Percentiles rank a stretch among this genome's conserved stretches.
These are phyloP conservation scores for Rhagoletis zephyria DNA, from an alignment of 1,140 invertebrate species.

Conservation along the genomic window DNA sequence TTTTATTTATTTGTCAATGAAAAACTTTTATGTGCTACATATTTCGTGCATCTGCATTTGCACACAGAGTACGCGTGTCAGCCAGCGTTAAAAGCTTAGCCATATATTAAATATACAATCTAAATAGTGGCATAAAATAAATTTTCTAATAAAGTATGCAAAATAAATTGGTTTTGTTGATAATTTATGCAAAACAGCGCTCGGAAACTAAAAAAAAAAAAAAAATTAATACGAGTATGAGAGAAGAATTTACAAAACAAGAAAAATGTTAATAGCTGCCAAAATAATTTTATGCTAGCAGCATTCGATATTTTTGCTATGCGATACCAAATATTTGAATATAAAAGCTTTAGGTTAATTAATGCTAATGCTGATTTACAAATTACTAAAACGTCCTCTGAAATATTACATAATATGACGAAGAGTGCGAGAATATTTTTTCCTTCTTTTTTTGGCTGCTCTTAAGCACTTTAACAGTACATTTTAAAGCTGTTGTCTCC, in stretches of 20 bases:
- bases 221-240: neutral
- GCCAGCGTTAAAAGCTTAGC: neutral
- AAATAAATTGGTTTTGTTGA: neutral
- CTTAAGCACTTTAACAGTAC: too few relatives aligned
- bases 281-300: neutral
- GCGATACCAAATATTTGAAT: too few relatives aligned
- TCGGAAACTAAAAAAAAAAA: neutral
- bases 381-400: too few relatives aligned
- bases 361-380: too few relatives aligned
- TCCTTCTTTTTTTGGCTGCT: too few relatives aligned
- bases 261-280: neutral
- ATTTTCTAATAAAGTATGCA: constrained; percentile 24
- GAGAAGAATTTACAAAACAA: neutral
- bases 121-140: constrained; percentile 20
- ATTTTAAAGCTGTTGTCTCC: too few relatives aligned
- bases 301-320: too few relatives aligned
- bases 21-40: neutral
- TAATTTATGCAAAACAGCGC: neutral
- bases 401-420: too few relatives aligned
- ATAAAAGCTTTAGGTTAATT: too few relatives aligned
- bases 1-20: constrained; percentile 26
- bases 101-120: constrained; percentile 1
- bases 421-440: too few relatives aligned
- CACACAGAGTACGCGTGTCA: neutral
- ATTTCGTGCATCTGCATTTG: neutral